phyloP scores from a whole-genome alignment of 2,888 invertebrate species.

The Oegoconia quadripuncta region DNA sequence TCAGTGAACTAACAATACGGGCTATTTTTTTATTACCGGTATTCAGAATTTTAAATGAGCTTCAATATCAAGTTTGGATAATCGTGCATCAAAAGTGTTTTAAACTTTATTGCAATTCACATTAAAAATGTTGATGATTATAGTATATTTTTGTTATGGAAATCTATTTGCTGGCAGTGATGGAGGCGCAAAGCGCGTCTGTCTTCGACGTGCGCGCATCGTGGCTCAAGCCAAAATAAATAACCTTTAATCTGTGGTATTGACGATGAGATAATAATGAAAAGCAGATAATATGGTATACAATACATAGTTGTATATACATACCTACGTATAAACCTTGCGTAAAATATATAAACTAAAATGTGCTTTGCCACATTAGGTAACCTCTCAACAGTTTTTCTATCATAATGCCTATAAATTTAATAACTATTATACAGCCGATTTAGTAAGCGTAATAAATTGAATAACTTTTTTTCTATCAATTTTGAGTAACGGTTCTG shows the following conservation, averaged over 20 bases:
- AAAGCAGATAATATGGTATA: conserved; percentile 1
- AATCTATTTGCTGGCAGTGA: conserved; percentile 50
- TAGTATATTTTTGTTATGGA: conserved; percentile 39
- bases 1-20: conserved; percentile 11
- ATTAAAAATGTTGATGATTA: neutral
- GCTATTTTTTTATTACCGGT: conserved; percentile 11
- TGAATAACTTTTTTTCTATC: too few species aligned
- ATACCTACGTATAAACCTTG: too few species aligned
- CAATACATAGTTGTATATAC: too few species aligned
- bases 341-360: neutral
- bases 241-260: conserved; percentile 47
- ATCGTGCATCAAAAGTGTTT: too few species aligned
- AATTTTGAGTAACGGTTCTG: too few species aligned
- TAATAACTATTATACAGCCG: too few species aligned
- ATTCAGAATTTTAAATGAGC: conserved; percentile 28
- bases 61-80: conserved; percentile 20
- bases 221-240: conserved; percentile 65
- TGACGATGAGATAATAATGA: conserved; percentile 14
- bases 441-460: too few species aligned
- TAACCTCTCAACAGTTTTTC: too few species aligned
- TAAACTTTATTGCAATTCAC: too few species aligned
- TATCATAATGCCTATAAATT: too few species aligned
- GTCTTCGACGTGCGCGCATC: conserved; percentile 65
- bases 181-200: conserved; percentile 59
- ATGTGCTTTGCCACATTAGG: too few species aligned